phyloP scores from a whole-genome alignment of 2,888 invertebrate species.

The Athripsodes cinereus region DNA sequence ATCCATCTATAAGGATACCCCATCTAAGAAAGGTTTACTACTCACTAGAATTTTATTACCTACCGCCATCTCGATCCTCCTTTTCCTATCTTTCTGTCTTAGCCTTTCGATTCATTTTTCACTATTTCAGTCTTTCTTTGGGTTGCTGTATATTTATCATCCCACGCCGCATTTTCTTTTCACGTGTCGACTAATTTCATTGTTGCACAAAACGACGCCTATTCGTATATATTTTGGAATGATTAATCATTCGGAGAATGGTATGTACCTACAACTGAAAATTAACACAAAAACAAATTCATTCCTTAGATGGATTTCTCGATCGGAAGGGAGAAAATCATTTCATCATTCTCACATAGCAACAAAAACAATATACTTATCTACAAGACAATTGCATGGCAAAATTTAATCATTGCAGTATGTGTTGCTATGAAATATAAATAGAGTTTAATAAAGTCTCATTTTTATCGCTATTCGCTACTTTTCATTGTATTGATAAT shows the following conservation, averaged over 20 bases:
- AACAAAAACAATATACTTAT: too few species aligned
- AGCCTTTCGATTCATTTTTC: background rate
- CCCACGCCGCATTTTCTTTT: background rate
- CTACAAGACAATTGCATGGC: too few species aligned
- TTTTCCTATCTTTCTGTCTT: background rate
- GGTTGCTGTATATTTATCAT: background rate
- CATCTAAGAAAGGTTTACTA: background rate
- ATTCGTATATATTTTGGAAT: background rate
- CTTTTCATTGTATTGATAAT: too few species aligned
- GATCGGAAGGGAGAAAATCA: too few species aligned
- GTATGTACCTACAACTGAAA: too few species aligned
- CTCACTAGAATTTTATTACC: conserved; percentile 2
- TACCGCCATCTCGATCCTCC: background rate
- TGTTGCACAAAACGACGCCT: background rate
- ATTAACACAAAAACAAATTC: too few species aligned
- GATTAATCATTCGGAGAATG: background rate
- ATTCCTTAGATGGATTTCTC: too few species aligned
- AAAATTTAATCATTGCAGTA: too few species aligned
- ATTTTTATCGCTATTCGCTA: too few species aligned
- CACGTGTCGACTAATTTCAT: conserved; percentile 1
- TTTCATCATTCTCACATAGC: too few species aligned
- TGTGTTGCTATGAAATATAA: too few species aligned
- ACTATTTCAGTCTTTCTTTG: background rate
- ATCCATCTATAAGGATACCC: background rate
- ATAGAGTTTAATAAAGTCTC: too few species aligned